Conservation (phyloP, 2,113 vertebrate species). For the Oncorhynchus keta region DNA sequence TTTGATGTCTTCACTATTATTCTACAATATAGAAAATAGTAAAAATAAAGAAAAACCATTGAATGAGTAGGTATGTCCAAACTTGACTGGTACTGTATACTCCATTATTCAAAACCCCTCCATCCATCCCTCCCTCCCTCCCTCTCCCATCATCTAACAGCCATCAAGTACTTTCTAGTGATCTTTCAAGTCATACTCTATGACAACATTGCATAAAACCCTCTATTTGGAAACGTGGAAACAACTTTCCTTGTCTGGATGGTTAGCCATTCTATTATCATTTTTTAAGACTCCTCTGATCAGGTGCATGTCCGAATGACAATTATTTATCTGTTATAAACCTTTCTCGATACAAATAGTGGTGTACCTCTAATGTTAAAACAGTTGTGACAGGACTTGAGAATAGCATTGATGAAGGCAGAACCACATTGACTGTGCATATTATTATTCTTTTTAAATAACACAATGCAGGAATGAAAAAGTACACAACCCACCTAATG, state of each 20-base stretch:
- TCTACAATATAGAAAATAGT: too few relatives aligned
- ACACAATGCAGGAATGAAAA: constrained; percentile 65
- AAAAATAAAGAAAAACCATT: too few relatives aligned
- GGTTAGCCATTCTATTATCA: background rate
- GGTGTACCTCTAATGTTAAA: constrained; percentile 17
- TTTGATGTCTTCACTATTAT: too few relatives aligned
- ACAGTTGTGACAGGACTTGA: constrained; percentile 45
- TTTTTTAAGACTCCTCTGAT: background rate
- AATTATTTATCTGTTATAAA: background rate
- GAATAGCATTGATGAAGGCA: constrained; percentile 54
- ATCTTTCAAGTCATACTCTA: constrained; percentile 2
- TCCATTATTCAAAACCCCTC: background rate
- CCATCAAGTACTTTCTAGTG: constrained; percentile 24
- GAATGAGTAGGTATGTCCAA: too few relatives aligned
- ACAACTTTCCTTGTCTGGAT: background rate
- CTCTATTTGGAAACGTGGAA: background rate
- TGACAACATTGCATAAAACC: constrained; percentile 14
- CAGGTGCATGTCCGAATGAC: constrained; percentile 16
- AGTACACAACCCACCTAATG: constrained; percentile 59
- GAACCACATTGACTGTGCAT: constrained; percentile 57
- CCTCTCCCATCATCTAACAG: constrained; percentile 14
- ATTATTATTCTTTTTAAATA: constrained; percentile 38
- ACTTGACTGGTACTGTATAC: too few relatives aligned
- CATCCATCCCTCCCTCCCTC: constrained; percentile 20
- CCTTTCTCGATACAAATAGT: constrained; percentile 19